Evolutionary conservation across 1,140 invertebrate species (phyloP), one percentile per base, ranked within the genome.

Genomic region (Zeugodacus cucurbitae): DNA sequence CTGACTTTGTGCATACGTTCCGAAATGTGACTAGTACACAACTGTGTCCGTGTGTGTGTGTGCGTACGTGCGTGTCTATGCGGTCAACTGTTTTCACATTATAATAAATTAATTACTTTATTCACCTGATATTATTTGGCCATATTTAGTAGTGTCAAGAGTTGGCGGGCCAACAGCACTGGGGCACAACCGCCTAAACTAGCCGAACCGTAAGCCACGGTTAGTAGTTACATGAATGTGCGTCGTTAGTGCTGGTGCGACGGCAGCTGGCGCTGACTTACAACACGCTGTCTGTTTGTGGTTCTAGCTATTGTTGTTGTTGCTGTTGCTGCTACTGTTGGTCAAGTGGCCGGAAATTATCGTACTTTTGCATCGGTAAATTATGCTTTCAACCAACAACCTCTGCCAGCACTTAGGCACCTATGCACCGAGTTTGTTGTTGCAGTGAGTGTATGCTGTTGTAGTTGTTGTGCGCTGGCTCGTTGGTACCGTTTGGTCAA

Each of bases 341-440:
- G 85, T 59, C 54, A 74, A 87, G 67, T 87, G 88, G 32, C 88
- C 86, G 88, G 88, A 88, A 88, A 87, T 88, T 70, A 87, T 87
- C 85, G 86, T 87, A 87, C 85, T 64, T 88, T 88, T 87, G 85
- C 88, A 88, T 86, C 88, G 86, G 88, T 88, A 87, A 88, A 88
- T 86, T 88, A 88, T 88, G 82, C 59, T 86, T 54, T 86, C 29
- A 64, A 85, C 59, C 58, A 67, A 67, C 82, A 86, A 88, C 48
- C 82, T 67, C n/a, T 67, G 64, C 57, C 78, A 86, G 62, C 88
- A 37, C 44, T 44, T 87, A 20, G 41, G 87, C 17, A 67, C 17
- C 58, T 26, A 62, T 26, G n/a, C n/a, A n/a, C n/a, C n/a, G 48
- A 54, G n/a, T 54, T 7, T 54, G 48, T 82, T 82, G 74, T 48